These are phyloP conservation scores for Lithophane leautieri DNA, from an alignment of 2,888 invertebrate genomes.

Conservation along the genomic window DNA sequence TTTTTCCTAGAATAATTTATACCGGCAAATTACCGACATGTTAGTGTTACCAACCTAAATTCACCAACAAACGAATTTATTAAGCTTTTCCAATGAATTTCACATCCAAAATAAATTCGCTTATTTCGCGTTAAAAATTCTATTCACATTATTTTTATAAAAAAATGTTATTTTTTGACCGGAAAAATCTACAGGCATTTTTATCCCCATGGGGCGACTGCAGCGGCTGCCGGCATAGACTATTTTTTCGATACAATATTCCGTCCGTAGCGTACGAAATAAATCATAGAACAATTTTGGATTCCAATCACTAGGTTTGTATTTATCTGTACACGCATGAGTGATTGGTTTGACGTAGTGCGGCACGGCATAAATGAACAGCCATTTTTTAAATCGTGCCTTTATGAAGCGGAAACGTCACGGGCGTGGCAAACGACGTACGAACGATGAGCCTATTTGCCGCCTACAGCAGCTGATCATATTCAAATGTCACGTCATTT, in stretches of 20 bases:
- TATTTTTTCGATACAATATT: constrained; percentile 39
- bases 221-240: constrained; percentile 8
- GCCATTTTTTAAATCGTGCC: constrained; percentile 28
- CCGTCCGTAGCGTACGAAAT: constrained; percentile 17
- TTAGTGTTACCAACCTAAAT: constrained; percentile 2
- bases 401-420: constrained; percentile 15
- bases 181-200: constrained; percentile 33
- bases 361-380: constrained; percentile 39
- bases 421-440: constrained; percentile 35
- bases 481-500: constrained; percentile 60
- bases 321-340: constrained; percentile 48
- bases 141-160: constrained; percentile 27
- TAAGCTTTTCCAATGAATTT: constrained; percentile 22
- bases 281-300: constrained; percentile 59
- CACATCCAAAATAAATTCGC: constrained; percentile 3
- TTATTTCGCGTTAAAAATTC: constrained; percentile 21
- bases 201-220: constrained; percentile 24
- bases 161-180: constrained; percentile 29
- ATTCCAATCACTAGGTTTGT: constrained; percentile 44
- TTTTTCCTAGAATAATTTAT: neutral
- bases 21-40: neutral
- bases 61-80: constrained; percentile 8
- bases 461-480: constrained; percentile 37
- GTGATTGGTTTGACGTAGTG: constrained; percentile 52
- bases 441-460: constrained; percentile 1